phyloP scores from a whole-genome alignment of 2,113 vertebrate genomes.

The Crotalus viridis region DNA sequence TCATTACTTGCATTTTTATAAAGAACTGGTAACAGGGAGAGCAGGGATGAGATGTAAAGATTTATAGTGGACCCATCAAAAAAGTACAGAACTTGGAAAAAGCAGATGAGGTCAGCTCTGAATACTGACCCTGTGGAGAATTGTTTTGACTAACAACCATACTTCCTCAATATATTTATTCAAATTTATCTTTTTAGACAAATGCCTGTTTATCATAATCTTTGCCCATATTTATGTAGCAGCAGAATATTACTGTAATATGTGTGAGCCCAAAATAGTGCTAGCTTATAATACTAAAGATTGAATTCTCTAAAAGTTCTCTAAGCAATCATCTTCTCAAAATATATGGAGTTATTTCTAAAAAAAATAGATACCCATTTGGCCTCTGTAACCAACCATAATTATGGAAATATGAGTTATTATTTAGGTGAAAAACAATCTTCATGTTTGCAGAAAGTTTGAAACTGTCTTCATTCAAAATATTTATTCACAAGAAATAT shows the following conservation, averaged over 20 bases:
- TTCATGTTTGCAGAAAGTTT: neutral
- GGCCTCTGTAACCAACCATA: neutral
- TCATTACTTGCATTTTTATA: too few species aligned
- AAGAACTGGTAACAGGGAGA: too few species aligned
- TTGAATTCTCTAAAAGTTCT: neutral
- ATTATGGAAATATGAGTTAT: neutral
- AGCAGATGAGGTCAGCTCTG: too few species aligned
- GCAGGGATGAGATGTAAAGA: too few species aligned
- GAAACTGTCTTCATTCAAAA: neutral
- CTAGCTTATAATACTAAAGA: neutral
- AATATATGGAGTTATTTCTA: neutral
- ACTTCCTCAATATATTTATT: neutral
- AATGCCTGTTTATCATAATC: neutral
- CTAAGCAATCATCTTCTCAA: neutral
- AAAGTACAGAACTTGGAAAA: neutral
- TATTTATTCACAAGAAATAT: neutral
- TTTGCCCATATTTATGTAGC: neutral
- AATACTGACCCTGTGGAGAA: neutral
- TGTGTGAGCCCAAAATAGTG: neutral
- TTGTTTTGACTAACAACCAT: neutral
- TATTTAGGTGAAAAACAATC: neutral
- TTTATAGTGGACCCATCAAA: neutral
- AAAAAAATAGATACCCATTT: neutral
- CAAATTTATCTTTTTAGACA: neutral
- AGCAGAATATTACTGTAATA: neutral